Percentiles rank a stretch among this genome's conserved stretches.
Conservation (phyloP, 2,888 invertebrate species). For the Eupithecia exiguata region DNA sequence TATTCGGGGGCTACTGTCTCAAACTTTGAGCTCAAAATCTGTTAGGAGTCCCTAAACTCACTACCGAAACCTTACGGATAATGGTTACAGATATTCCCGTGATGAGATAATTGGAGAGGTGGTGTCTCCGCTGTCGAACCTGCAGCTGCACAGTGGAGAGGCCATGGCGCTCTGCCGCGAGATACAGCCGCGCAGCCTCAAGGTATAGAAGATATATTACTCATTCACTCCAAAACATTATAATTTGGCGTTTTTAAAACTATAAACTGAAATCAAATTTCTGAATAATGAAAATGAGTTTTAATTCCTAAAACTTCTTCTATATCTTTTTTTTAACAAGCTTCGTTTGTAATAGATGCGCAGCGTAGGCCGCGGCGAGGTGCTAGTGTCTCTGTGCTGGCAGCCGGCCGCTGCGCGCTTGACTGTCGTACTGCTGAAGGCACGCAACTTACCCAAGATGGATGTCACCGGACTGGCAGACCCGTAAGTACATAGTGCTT, state of each 20-base stretch:
- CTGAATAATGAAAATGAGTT: too few relatives aligned
- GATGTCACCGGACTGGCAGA: conserved; percentile 94
- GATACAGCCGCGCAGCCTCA: conserved; percentile 95
- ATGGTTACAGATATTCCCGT: conserved; percentile 92
- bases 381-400: conserved; percentile 98
- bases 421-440: conserved; percentile 98
- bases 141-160: conserved; percentile 87
- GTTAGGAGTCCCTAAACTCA: too few relatives aligned
- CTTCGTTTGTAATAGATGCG: conserved; percentile 86
- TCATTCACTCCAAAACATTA: not conserved
- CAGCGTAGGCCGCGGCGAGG: conserved; percentile 96
- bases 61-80: too few relatives aligned
- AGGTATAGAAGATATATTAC: conserved; percentile 76
- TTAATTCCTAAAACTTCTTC: too few relatives aligned
- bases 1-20: too few relatives aligned
- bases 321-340: too few relatives aligned
- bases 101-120: conserved; percentile 99
- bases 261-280: too few relatives aligned
- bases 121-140: conserved; percentile 91
- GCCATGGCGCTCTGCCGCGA: conserved; percentile 90
- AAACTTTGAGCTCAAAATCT: too few relatives aligned
- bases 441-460: conserved; percentile 98
- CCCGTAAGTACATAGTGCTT: not conserved
- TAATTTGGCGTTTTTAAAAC: too few relatives aligned
- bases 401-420: conserved; percentile 98